Evolutionary conservation across 1,140 invertebrate genomes (phyloP).

Genomic region (Drosophila nannoptera): DNA sequence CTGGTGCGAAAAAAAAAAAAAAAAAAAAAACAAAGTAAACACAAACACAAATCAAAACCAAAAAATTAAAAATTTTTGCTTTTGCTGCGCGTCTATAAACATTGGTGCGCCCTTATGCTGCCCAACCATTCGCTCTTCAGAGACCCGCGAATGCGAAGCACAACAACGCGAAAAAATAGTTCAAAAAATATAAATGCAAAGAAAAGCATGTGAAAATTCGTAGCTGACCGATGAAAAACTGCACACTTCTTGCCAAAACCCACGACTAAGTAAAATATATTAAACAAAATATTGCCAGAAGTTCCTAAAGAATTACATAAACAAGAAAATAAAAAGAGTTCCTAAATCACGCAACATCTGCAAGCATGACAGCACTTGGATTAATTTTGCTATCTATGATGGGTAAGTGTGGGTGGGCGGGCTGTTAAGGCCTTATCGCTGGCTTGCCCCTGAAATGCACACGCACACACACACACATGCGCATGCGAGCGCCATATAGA

Average conservation of each 20-base stretch:
- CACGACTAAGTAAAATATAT: neutral
- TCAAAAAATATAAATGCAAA: conserved; percentile 6
- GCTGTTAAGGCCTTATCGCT: conserved; percentile 38
- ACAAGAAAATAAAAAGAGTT: conserved; percentile 18
- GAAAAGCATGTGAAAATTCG: conserved; percentile 36
- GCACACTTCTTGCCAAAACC: conserved; percentile 66
- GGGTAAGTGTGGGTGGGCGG: conserved; percentile 61
- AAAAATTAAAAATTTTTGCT: conserved; percentile 7
- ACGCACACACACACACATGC: conserved; percentile 10
- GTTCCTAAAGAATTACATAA: conserved; percentile 5
- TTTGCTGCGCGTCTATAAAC: conserved; percentile 60
- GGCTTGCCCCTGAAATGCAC: conserved; percentile 31
- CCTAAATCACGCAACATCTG: conserved; percentile 24
- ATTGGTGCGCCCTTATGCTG: conserved; percentile 66
- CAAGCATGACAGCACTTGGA: conserved; percentile 71
- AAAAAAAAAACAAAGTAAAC: neutral
- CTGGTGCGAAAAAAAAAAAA: conserved; percentile 49
- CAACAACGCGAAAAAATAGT: conserved; percentile 21
- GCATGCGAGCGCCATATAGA: neutral
- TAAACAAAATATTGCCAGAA: conserved; percentile 77
- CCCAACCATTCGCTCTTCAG: conserved; percentile 58
- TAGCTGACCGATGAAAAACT: conserved; percentile 27
- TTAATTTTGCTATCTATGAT: conserved; percentile 78
- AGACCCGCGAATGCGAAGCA: conserved; percentile 50
- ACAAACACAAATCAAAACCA: neutral